Evolutionary conservation across 2,797 vertebrate genomes (phyloP), one percentile per base, ranked within the genome.

Genomic region (Falco naumanni): DNA sequence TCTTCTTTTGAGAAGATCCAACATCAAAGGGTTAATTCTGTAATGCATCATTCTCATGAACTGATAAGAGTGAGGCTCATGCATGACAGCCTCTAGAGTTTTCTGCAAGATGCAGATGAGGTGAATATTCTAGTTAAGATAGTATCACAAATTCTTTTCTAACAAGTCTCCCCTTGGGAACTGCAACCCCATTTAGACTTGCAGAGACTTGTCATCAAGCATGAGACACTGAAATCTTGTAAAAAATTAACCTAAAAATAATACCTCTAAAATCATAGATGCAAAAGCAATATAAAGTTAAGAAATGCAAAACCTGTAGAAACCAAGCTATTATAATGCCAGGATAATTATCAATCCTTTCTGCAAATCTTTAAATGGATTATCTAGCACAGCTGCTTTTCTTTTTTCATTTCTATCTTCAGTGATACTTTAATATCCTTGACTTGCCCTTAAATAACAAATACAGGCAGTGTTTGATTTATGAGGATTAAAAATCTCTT

Each of bases 271-370:
- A 93, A 31, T 82, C 60, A 70, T 31, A n/a, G 51, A 54, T 84
- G 57, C 31, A 63, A 72, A 89, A 82, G 47, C 70, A 78, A 80
- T 56, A 65, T 5, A 51, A 93, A 95, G 41, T 90, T 48, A 91
- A 90, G 87, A 95, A 69, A 78, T 68, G 39, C 39, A 80, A 82
- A 89, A 8, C 54, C 56, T 71, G 43, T 71, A 68, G 77, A 96
- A 95, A 94, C 63, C 72, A 92, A 78, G 43, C 66, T 74, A 47
- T 74, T 92, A 50, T 87, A 89, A 89, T 41, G 53, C 34, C 82
- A 91, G 83, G 47, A 71, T 93, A 97, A 95, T 95, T 96, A 84
- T 39, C 72, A 93, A 84, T 74, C 75, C 50, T 60, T 96, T 93
- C 86, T 87, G 48, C 25, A 86, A 65, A 13, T 69, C 63, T 87